Base-by-base conservation (phyloP, 2,888 invertebrate genomes). In the Hypercompe scribonia region DNA sequence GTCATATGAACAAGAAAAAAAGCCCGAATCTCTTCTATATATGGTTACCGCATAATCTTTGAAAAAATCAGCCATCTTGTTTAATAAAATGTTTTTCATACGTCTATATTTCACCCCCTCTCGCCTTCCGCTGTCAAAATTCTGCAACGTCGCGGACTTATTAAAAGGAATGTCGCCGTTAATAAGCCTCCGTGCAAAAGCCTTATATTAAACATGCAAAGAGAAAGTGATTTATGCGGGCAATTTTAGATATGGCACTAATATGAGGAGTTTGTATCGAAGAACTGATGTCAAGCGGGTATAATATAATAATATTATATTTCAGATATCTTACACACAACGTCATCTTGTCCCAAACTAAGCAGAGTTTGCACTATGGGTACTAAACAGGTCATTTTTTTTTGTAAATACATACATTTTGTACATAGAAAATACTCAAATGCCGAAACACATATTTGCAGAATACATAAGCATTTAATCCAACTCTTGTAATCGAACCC, bases 81-180 rank as follows among this genome's bases (percentile, higher is more conserved):
- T 82, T 77, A 83, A 81, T 82, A 77, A 83, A 79, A 81, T 74
- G 70, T 79, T 77, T 64, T 79, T 73, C 83, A 78, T 65, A 79
- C 77, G 74, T 84, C 77, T 73, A 82, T 81, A 78, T 81, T 75
- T 77, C 81, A 84, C 50, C 63, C 28, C 39, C 75, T 18, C 39
- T 68, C 65, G 21, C 68, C 65, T 8, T 70, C 73, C 79, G 65
- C 69, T 74, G 86, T 81, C 86, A 81, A 80, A 81, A 79, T 86
- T 84, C 73, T 81, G 81, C 82, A 80, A 73, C 78, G 78, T 80
- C 76, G 80, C 50, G 61, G 70, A 77, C 79, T 85, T 86, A 86
- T 87, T 87, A 86, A 83, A 84, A 76, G 69, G 78, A 78, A 76
- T 80, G 80, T 79, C 81, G 77, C 71, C 72, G 81, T 82, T 86